Percentiles rank a stretch among this genome's conserved stretches.
Evolutionary conservation across 2,888 invertebrate species (phyloP).

Genomic region (Ischnura elegans): DNA sequence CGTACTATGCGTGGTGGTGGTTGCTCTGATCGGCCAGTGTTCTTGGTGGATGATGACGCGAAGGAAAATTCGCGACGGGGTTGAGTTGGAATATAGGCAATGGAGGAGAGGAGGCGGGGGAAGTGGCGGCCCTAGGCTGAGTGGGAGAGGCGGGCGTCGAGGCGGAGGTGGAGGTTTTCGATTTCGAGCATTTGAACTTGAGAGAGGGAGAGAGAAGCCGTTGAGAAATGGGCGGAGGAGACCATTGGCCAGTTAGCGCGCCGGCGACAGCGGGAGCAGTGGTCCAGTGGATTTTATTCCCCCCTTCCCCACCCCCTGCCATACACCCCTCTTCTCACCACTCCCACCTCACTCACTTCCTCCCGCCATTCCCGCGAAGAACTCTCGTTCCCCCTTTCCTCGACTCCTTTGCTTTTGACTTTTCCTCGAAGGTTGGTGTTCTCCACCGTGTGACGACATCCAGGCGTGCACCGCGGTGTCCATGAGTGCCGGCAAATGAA

Average conservation of each 20-base stretch:
- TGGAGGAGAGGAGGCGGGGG: neutral
- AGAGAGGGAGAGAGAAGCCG: constrained; percentile 60
- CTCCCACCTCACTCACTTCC: neutral
- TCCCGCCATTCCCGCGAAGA: too few relatives aligned
- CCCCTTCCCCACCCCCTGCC: neutral
- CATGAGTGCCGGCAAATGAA: neutral
- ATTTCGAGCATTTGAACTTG: constrained; percentile 64
- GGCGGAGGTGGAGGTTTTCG: constrained; percentile 21
- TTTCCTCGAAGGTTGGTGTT: constrained; percentile 16
- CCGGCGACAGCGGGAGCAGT: constrained; percentile 8
- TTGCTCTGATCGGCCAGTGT: too few relatives aligned
- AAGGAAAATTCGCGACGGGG: constrained; percentile 43
- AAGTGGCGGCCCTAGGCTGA: neutral
- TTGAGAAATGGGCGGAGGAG: constrained; percentile 67
- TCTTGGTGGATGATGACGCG: constrained; percentile 50
- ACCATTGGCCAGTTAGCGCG: constrained; percentile 58
- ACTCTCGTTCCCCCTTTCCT: too few relatives aligned
- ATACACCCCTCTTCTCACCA: neutral
- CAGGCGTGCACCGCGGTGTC: neutral
- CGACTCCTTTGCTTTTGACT: neutral
- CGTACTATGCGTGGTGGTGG: too few relatives aligned
- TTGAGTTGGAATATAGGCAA: neutral
- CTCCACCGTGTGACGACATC: constrained; percentile 2
- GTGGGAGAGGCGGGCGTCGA: neutral
- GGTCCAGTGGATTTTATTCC: constrained; percentile 57